Base-by-base conservation (phyloP, 2,797 vertebrate species). In the Hydrophis major region DNA sequence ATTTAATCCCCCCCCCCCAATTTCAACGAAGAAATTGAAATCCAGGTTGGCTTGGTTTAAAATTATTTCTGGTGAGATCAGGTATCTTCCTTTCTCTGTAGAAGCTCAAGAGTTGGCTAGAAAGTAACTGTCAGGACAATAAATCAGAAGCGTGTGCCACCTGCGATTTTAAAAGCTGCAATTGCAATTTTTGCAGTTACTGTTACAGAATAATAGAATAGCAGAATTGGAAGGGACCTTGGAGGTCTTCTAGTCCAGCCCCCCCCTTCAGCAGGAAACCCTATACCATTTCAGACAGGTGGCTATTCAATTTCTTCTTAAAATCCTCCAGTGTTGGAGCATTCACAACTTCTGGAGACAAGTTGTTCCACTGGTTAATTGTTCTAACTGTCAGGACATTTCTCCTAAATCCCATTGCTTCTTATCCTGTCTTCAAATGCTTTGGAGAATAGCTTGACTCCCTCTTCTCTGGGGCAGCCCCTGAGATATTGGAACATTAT, bases 41-140 rank as follows among this genome's bases (percentile, higher is more conserved):
- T 99, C 92, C 98, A 99, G 99, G 99, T 99, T 96, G 63, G 95
- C 90, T 93, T 92, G 63, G 32, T 42, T 16, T 22, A 92, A 53
- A 92, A 56, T 92, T 78, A 42, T 47, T 47, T 20, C 18, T 78
- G 3, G 74, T 2, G 42, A 4, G 74, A 42, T 78, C 10, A 56
- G 18, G 20, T 22, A 42, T 22, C 18, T 78, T 78, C 18, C 37
- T 37, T 78, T 47, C 18, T 42, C 37, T 78, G 42, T 78, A 78
- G 74, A 74, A 6, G 16, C 16, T 74, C 16, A 78, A 20, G 10
- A 7, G 18, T 78, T 42, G 32, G 18, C 69, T 20, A 42, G 7
- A 4, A 50, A n/a, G 18, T 61, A 16, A 59, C 25, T 18, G 27
- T n/a, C 16, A 11, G 27, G 69, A 78, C 20, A 20, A 78, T 20